These are phyloP conservation scores for Psophia crepitans DNA, from an alignment of 2,113 vertebrate species.

Conservation along the genomic window DNA sequence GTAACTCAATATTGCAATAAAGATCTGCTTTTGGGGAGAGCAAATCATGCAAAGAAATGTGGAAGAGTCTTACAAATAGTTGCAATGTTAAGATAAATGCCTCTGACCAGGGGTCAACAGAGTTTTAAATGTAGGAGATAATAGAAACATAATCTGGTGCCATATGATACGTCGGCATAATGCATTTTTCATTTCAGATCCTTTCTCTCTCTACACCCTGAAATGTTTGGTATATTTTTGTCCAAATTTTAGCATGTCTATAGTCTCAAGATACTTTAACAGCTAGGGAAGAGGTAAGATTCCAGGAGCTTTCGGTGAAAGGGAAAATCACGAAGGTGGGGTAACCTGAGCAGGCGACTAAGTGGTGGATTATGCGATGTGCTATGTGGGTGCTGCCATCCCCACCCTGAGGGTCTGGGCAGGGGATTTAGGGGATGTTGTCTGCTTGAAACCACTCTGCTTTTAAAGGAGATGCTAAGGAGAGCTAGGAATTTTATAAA, in stretches of 20 bases:
- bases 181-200: background rate
- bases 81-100: background rate
- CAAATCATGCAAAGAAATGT: background rate
- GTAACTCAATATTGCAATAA: slow-evolving; percentile 6
- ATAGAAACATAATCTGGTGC: slow-evolving; percentile 4
- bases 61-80: background rate
- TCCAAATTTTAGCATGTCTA: background rate
- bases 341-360: rapidly evolving
- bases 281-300: background rate
- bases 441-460: background rate
- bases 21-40: background rate
- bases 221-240: background rate
- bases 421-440: rapidly evolving
- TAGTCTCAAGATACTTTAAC: background rate
- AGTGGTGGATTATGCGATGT: background rate
- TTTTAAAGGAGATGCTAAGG: background rate
- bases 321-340: background rate
- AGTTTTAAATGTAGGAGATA: background rate
- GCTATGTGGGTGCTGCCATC: background rate
- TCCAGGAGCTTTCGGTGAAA: background rate
- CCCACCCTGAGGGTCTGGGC: background rate
- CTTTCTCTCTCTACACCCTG: background rate
- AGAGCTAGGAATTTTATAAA: background rate
- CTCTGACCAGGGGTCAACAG: background rate
- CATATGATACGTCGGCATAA: background rate